phyloP scores from a whole-genome alignment of 35 echinoderm and acorn worm genomes.

The Anneissia japonica region DNA sequence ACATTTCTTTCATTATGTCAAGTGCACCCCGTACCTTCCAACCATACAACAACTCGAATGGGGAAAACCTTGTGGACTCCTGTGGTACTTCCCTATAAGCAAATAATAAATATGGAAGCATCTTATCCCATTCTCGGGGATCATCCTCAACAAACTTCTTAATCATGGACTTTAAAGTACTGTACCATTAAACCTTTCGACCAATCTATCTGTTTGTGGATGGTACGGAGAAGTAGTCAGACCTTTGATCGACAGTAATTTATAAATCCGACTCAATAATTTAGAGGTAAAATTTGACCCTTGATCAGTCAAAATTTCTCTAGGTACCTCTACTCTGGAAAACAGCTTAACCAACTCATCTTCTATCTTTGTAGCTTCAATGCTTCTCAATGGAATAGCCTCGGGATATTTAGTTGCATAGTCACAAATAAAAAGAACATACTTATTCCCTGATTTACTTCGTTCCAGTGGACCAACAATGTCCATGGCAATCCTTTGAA shows the following conservation, averaged over 20 bases:
- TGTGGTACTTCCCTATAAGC: conserved; percentile 28
- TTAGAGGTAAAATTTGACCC: conserved; percentile 11
- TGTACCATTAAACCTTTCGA: conserved; percentile 19
- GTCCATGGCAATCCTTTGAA: no score
- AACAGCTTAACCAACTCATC: conserved; percentile 16
- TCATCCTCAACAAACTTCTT: not conserved
- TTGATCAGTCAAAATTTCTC: conserved; percentile 20
- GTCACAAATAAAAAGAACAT: conserved; percentile 24
- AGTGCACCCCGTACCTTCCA: conserved; percentile 25
- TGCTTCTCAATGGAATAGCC: conserved; percentile 5
- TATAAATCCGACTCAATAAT: not conserved
- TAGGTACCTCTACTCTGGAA: conserved; percentile 2
- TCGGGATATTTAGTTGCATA: conserved; percentile 39
- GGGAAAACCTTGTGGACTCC: conserved; percentile 17
- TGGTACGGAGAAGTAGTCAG: conserved; percentile 12
- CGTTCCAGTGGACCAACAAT: no score
- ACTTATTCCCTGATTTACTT: conserved; percentile 14
- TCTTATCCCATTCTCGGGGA: conserved; percentile 6
- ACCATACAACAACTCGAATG: conserved; percentile 28
- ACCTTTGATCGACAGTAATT: not conserved
- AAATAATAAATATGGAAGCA: conserved; percentile 3
- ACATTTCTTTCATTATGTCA: conserved; percentile 9
- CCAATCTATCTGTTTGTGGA: conserved; percentile 13
- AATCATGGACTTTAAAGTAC: conserved; percentile 15
- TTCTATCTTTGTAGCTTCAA: not conserved